Conservation (phyloP, 2,113 vertebrate species). For the Brevimyrus niger region DNA sequence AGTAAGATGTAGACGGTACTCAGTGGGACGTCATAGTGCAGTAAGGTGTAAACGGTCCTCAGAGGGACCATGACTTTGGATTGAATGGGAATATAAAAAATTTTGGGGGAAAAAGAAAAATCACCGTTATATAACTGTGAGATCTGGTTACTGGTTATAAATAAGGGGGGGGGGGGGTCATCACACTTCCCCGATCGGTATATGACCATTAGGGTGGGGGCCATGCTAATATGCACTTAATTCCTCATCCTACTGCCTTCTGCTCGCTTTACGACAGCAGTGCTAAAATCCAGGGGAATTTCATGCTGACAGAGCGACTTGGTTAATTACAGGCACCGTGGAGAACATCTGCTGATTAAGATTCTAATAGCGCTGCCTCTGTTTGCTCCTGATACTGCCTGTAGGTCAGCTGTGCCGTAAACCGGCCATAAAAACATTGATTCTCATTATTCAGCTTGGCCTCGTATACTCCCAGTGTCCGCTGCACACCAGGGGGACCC, state of each 20-base stretch:
- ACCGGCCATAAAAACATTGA: constrained; percentile 43
- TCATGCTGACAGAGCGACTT: constrained; percentile 44
- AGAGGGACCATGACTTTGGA: background rate
- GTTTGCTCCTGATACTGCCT: constrained; percentile 47
- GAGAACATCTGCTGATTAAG: constrained; percentile 55
- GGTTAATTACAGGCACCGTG: constrained; percentile 50
- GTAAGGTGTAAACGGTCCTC: background rate
- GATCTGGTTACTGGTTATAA: constrained; percentile 15
- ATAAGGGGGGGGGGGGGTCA: constrained; percentile 6
- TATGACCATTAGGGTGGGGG: constrained; percentile 35
- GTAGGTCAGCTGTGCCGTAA: constrained; percentile 36
- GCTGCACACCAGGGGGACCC: background rate
- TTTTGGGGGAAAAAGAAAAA: background rate
- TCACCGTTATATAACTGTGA: background rate
- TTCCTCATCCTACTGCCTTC: constrained; percentile 39
- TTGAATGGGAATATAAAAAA: background rate
- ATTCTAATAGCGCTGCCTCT: constrained; percentile 48
- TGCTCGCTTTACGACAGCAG: constrained; percentile 46
- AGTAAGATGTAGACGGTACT: background rate
- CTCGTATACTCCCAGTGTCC: background rate
- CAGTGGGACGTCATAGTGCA: background rate
- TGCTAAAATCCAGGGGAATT: constrained; percentile 42
- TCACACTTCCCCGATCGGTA: constrained; percentile 12
- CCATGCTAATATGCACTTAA: constrained; percentile 44
- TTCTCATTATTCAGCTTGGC: constrained; percentile 27